Conservation (phyloP, 2,797 vertebrate genomes). For the Tokudaia muenninki region DNA sequence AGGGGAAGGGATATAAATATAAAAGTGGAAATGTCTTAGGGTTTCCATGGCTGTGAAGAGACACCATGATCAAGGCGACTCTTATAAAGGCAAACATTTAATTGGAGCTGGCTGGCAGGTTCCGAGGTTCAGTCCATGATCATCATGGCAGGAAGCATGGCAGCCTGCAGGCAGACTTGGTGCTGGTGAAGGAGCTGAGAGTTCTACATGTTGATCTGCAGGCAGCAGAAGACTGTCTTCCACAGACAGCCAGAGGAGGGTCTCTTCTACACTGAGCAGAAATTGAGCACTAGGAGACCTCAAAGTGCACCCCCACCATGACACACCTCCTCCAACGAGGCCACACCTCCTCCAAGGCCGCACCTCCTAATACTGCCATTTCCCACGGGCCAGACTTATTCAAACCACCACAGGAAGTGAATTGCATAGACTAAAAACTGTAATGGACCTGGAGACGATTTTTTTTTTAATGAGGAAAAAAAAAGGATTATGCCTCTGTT, state of each 20-base stretch:
- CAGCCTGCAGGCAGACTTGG: background rate
- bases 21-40: background rate
- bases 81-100: background rate
- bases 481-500: background rate
- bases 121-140: background rate
- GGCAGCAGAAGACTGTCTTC: background rate
- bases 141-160: background rate
- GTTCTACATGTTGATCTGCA: background rate
- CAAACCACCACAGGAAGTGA: constrained; percentile 10
- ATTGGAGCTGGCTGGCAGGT: background rate
- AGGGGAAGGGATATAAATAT: background rate
- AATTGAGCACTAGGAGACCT: background rate
- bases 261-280: background rate
- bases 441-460: constrained; percentile 13
- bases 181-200: background rate
- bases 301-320: background rate
- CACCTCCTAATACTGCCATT: background rate
- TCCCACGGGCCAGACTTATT: background rate
- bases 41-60: background rate
- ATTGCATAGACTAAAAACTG: background rate
- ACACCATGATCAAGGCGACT: background rate
- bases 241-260: background rate
- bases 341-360: background rate
- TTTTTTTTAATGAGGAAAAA: background rate
- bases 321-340: background rate